phyloP scores from a whole-genome alignment of 2,888 invertebrate species.

The Drosophila subquinaria region DNA sequence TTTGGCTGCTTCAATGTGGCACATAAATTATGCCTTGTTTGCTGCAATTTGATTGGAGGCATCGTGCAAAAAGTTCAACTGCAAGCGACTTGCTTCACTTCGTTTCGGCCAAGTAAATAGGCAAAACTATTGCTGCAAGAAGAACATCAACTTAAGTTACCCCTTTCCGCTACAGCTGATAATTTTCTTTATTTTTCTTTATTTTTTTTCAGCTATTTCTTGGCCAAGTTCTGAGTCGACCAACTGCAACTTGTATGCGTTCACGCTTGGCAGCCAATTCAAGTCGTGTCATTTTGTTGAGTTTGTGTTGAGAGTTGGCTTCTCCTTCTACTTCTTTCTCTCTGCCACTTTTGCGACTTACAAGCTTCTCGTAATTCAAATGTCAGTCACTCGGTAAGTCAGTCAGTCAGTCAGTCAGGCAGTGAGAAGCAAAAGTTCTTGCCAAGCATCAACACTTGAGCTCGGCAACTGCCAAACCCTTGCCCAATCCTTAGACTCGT shows the following conservation, averaged over 20 bases:
- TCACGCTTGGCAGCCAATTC: constrained; percentile 80
- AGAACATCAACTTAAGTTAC: constrained; percentile 39
- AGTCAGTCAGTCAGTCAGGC: constrained; percentile 44
- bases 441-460: constrained; percentile 59
- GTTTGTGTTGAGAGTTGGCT: constrained; percentile 76
- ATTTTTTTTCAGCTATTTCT: constrained; percentile 46
- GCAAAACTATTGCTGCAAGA: constrained; percentile 30
- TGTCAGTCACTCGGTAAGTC: constrained; percentile 67
- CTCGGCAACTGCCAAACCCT: constrained; percentile 25
- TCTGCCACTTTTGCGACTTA: constrained; percentile 16
- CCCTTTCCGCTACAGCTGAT: not conserved
- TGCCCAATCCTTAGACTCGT: constrained; percentile 2
- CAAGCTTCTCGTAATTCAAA: constrained; percentile 71
- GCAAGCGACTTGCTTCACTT: constrained; percentile 34
- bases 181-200: constrained; percentile 36
- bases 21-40: constrained; percentile 72
- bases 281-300: constrained; percentile 79
- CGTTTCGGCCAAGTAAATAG: constrained; percentile 41
- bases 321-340: not conserved
- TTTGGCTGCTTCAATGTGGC: constrained; percentile 41
- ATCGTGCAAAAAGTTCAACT: constrained; percentile 19
- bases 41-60: constrained; percentile 71
- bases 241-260: constrained; percentile 75
- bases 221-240: constrained; percentile 63
- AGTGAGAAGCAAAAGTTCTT: constrained; percentile 64